A percentile compares a stretch with the other conserved stretches of the same genome.
Evolutionary conservation across 2,888 invertebrate genomes (phyloP).

Genomic region (Drosophila koepferae): DNA sequence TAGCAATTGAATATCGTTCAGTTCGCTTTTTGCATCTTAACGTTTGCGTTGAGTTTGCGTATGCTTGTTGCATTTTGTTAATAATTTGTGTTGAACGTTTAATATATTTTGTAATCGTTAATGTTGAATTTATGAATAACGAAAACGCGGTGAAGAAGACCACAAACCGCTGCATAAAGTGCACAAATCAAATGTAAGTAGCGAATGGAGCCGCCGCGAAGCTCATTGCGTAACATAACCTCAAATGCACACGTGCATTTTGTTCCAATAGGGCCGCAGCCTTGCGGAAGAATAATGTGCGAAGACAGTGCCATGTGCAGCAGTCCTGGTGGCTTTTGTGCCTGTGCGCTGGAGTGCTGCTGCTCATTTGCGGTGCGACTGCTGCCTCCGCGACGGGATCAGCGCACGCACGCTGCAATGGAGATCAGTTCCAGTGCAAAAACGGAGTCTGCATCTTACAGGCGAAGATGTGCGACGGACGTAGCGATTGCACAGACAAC

Average conservation of each 20-base stretch:
- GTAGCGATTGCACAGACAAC: constrained; percentile 81
- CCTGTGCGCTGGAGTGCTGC: constrained; percentile 50
- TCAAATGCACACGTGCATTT: constrained; percentile 53
- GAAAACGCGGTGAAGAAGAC: constrained; percentile 22
- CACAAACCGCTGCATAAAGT: constrained; percentile 20
- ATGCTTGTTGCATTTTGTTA: constrained; percentile 21
- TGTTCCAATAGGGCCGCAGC: constrained; percentile 33
- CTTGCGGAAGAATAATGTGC: constrained; percentile 43
- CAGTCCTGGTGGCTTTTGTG: constrained; percentile 38
- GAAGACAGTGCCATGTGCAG: constrained; percentile 44
- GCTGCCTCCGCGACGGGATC: constrained; percentile 60
- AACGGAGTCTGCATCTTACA: constrained; percentile 84
- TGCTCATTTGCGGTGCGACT: constrained; percentile 68
- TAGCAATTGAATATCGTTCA: constrained; percentile 48
- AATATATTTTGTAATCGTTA: constrained; percentile 16
- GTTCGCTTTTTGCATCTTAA: constrained; percentile 57
- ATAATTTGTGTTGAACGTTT: constrained; percentile 25
- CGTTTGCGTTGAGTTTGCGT: constrained; percentile 26
- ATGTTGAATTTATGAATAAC: constrained; percentile 31
- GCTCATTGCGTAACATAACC: constrained; percentile 40
- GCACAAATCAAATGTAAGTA: constrained; percentile 51
- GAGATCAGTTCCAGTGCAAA: constrained; percentile 86
- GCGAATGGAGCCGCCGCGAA: background rate
- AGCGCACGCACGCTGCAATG: constrained; percentile 75
- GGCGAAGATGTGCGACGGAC: constrained; percentile 83